These are phyloP conservation scores for Rhyacichthys aspro DNA, from an alignment of 2,797 vertebrate genomes.

Conservation along the genomic window DNA sequence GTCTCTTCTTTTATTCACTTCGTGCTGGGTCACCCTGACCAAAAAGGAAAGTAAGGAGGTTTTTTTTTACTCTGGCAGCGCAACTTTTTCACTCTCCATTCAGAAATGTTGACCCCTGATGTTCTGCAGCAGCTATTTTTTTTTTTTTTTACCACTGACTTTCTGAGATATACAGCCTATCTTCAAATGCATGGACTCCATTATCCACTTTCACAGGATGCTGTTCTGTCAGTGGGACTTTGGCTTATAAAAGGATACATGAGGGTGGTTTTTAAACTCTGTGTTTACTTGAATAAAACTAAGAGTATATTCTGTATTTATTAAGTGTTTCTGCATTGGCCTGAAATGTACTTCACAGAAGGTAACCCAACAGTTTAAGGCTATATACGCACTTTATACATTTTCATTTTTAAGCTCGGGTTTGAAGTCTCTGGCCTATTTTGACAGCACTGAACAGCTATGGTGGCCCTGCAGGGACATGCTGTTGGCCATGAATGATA, in stretches of 20 bases:
- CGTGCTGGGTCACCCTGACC: constrained; percentile 19
- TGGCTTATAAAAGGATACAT: constrained; percentile 26
- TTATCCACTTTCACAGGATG: constrained; percentile 31
- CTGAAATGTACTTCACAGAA: constrained; percentile 17
- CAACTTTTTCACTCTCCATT: too few relatives aligned
- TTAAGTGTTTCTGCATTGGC: constrained; percentile 13
- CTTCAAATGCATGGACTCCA: constrained; percentile 59
- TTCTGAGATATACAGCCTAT: constrained; percentile 34
- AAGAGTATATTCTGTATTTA: constrained; percentile 30
- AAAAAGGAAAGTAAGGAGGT: constrained; percentile 18
- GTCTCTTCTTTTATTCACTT: constrained; percentile 15
- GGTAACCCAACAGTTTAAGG: constrained; percentile 14
- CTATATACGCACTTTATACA: background rate
- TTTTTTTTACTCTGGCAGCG: constrained; percentile 6
- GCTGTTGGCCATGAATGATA: too few relatives aligned
- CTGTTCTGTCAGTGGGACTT: constrained; percentile 23
- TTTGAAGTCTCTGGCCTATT: too few relatives aligned
- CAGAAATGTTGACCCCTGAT: constrained; percentile 30
- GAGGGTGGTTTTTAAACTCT: constrained; percentile 27
- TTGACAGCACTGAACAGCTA: too few relatives aligned
- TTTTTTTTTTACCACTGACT: constrained; percentile 34
- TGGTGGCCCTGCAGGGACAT: too few relatives aligned
- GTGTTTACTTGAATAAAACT: constrained; percentile 45
- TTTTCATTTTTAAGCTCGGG: background rate
- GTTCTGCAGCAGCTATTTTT: constrained; percentile 38